Percentiles rank a stretch among this genome's conserved stretches.
phyloP scores from a whole-genome alignment of 2,797 vertebrate genomes.

The Spheniscus humboldti region DNA sequence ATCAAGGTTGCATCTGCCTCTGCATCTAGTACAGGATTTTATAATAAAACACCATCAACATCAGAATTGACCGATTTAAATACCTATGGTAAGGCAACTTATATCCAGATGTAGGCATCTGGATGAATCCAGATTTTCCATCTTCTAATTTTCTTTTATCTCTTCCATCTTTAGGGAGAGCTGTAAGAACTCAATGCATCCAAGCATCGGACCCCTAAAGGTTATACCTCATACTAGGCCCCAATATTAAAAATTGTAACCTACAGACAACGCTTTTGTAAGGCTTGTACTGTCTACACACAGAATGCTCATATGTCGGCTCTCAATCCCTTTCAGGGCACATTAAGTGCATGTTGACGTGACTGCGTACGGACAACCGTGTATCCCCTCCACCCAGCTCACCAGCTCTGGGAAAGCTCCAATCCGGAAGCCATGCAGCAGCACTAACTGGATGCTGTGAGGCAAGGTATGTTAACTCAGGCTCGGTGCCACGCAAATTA shows the following conservation, averaged over 20 bases:
- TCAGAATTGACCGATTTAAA: not conserved
- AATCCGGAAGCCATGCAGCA: not conserved
- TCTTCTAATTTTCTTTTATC: not conserved
- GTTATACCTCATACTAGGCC: too few relatives aligned
- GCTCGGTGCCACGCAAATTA: not conserved
- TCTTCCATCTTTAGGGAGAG: not conserved
- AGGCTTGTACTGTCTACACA: not conserved
- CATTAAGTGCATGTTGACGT: rapidly evolving
- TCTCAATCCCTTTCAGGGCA: not conserved
- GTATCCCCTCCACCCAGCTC: not conserved
- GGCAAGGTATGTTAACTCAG: not conserved
- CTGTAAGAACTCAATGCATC: not conserved
- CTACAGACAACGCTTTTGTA: rapidly evolving
- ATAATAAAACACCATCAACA: not conserved
- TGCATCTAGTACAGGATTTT: not conserved
- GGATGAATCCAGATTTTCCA: not conserved
- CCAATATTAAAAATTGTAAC: not conserved
- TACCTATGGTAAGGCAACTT: not conserved
- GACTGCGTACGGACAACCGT: rapidly evolving
- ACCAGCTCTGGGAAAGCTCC: not conserved
- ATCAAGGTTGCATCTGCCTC: not conserved
- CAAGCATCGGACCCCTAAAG: not conserved
- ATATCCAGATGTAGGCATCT: not conserved
- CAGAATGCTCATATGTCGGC: not conserved
- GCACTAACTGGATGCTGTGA: not conserved